Percentiles rank a stretch among this genome's conserved stretches.
Evolutionary conservation across 1,140 invertebrate genomes (phyloP).

Genomic region (Oscheius sp.): DNA sequence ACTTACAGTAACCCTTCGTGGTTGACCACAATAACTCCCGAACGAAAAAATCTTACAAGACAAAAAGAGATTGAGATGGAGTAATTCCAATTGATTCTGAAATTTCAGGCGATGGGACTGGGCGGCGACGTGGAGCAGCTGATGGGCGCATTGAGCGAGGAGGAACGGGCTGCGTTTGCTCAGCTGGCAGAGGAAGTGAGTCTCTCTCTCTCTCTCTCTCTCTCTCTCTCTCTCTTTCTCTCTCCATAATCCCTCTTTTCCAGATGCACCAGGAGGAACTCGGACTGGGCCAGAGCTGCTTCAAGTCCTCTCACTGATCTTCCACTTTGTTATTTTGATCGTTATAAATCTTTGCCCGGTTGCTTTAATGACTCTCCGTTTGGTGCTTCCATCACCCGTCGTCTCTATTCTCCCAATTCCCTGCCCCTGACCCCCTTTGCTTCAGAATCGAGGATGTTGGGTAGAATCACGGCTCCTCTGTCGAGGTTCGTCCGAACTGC

Average conservation of each 20-base stretch:
- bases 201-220: too few species aligned
- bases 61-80: too few species aligned
- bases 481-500: neutral
- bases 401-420: too few species aligned
- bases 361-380: too few species aligned
- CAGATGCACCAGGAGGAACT: constrained; percentile 20
- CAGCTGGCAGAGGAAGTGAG: constrained; percentile 16
- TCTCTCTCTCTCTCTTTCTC: neutral
- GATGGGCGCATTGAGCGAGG: constrained; percentile 16
- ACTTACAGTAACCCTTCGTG: too few species aligned
- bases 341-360: too few species aligned
- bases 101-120: constrained; percentile 1
- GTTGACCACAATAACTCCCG: too few species aligned
- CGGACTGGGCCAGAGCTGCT: constrained; percentile 1
- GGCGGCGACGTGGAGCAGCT: constrained; percentile 19
- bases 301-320: neutral
- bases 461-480: neutral
- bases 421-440: too few species aligned
- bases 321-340: too few species aligned
- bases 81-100: neutral
- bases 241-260: neutral
- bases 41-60: too few species aligned
- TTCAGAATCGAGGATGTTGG: neutral
- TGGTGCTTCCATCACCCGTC: too few species aligned
- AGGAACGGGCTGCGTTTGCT: constrained; percentile 19